Conservation (phyloP, 1,140 invertebrate genomes). For the Plectrocnemia conspersa region DNA sequence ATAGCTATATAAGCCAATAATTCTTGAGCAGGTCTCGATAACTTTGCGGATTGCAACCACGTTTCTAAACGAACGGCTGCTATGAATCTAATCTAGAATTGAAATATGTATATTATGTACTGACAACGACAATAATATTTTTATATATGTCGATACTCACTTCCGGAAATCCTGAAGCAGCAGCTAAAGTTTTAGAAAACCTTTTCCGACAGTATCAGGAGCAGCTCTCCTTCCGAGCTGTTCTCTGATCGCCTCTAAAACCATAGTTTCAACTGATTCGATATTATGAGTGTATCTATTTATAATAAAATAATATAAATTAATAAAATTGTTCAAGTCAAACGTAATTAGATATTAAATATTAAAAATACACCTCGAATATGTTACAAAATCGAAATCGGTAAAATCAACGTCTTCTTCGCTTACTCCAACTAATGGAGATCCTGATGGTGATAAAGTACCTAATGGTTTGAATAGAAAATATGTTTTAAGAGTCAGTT, state of each 20-base stretch:
- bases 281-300: slow-evolving; percentile 45
- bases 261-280: slow-evolving; percentile 73
- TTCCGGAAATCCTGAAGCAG: slow-evolving; percentile 79
- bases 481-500: not conserved
- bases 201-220: slow-evolving; percentile 80
- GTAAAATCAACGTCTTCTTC: slow-evolving; percentile 47
- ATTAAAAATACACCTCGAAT: slow-evolving; percentile 40
- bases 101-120: slow-evolving; percentile 1
- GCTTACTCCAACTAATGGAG: slow-evolving; percentile 45
- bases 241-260: slow-evolving; percentile 83
- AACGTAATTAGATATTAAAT: not conserved
- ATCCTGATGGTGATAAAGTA: slow-evolving; percentile 50
- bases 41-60: slow-evolving; percentile 94
- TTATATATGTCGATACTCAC: slow-evolving; percentile 39
- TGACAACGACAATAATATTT: not conserved
- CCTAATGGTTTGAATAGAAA: slow-evolving; percentile 35
- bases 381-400: slow-evolving; percentile 47
- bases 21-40: slow-evolving; percentile 87
- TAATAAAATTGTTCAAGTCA: not conserved
- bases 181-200: slow-evolving; percentile 82
- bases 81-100: slow-evolving; percentile 64
- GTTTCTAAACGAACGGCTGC: slow-evolving; percentile 80
- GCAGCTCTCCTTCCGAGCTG: slow-evolving; percentile 79
- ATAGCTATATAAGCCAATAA: slow-evolving; percentile 87
- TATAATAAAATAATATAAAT: slow-evolving; percentile 20